phyloP scores from a whole-genome alignment of 2,113 vertebrate genomes.

The Lophius piscatorius region DNA sequence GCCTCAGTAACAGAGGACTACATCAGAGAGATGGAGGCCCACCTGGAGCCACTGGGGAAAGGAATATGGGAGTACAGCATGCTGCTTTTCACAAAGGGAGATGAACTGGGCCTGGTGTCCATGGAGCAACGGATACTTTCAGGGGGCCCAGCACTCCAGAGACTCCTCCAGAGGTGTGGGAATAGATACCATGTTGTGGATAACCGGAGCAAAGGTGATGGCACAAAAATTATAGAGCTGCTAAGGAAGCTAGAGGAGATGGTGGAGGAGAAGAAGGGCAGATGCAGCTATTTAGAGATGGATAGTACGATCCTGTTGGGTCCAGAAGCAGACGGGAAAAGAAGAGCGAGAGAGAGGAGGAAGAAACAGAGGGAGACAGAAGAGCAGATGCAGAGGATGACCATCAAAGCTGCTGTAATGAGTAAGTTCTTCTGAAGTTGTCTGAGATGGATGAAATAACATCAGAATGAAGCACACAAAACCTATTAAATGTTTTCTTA shows the following conservation, averaged over 20 bases:
- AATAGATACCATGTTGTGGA: constrained; percentile 75
- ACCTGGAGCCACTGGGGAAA: constrained; percentile 70
- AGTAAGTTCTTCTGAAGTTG: constrained; percentile 62
- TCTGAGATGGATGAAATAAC: not conserved
- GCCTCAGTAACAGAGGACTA: constrained; percentile 70
- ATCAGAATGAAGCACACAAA: not conserved
- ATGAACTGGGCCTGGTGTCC: constrained; percentile 66
- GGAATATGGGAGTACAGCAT: constrained; percentile 70
- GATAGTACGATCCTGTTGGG: constrained; percentile 33
- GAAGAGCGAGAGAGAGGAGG: constrained; percentile 76
- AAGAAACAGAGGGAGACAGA: constrained; percentile 81
- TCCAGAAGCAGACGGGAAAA: constrained; percentile 69
- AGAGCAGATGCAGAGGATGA: constrained; percentile 68
- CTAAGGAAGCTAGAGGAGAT: constrained; percentile 73
- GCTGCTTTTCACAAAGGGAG: constrained; percentile 77
- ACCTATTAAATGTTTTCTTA: not conserved
- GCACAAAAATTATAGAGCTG: constrained; percentile 57
- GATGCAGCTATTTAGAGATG: constrained; percentile 44
- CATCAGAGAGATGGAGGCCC: constrained; percentile 69
- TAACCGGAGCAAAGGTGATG: constrained; percentile 65
- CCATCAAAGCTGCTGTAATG: constrained; percentile 69
- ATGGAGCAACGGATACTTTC: constrained; percentile 67
- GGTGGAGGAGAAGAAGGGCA: constrained; percentile 50
- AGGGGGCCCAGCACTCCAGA: constrained; percentile 55
- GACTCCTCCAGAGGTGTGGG: constrained; percentile 70